These are phyloP conservation scores for Himantopus leucocephalus DNA, from an alignment of 2,113 vertebrate genomes.

Conservation along the genomic window DNA sequence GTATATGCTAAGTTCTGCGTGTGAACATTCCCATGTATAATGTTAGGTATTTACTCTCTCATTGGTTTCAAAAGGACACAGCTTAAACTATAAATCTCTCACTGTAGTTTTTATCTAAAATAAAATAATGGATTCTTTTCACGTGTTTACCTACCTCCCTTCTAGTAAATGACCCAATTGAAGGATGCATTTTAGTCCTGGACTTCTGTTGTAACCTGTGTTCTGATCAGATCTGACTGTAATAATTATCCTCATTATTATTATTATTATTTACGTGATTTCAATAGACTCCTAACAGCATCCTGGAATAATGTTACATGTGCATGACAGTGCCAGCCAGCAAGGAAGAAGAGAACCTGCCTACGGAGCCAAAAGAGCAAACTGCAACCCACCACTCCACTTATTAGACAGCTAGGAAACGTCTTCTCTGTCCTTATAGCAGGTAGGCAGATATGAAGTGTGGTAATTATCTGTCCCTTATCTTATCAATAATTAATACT, in stretches of 20 bases:
- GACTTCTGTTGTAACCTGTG: background rate
- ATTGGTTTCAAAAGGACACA: background rate
- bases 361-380: background rate
- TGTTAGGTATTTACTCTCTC: background rate
- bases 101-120: background rate
- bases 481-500: constrained; percentile 50
- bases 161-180: background rate
- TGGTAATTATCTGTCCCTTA: constrained; percentile 34
- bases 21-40: background rate
- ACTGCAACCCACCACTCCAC: background rate
- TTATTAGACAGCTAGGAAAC: background rate
- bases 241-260: background rate
- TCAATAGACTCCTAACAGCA: background rate
- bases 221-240: background rate
- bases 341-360: background rate
- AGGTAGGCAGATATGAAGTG: constrained; percentile 25
- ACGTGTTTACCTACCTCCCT: background rate
- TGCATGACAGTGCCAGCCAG: background rate
- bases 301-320: background rate
- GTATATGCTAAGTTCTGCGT: background rate
- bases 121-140: background rate
- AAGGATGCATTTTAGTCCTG: background rate
- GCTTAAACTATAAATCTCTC: background rate
- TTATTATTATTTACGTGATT: background rate
- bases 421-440: background rate